Evolutionary conservation across 1,140 invertebrate species (phyloP), one percentile per base, ranked within the genome.

Genomic region (Pseudomyrmex pallidus): DNA sequence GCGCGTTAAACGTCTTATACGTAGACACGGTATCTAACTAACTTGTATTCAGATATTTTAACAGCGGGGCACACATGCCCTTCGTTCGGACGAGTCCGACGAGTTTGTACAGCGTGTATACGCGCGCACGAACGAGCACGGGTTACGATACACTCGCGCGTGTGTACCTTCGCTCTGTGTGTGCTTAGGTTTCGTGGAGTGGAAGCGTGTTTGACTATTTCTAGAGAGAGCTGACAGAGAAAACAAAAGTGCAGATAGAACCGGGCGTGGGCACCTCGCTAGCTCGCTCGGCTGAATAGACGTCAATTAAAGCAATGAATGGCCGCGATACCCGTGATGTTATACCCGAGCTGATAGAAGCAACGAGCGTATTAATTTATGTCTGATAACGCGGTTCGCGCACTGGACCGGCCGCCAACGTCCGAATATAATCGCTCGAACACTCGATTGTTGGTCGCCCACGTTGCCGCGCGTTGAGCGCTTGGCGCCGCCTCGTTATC

Each of bases 151-250:
- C 44, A 44, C 20, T 20, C 46, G 20, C 64, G 56, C 15, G 64
- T 77, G 57, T 85, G 64, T 82, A 85, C 74, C 72, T 44, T 74
- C 57, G 59, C 62, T 59, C 46, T 78, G 73, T 78, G 73, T 78
- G 74, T 78, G 82, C 82, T 78, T 67, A 67, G 62, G 62, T 78
- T 78, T 83, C 74, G 74, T 78, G 52, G 44, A 83, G 82, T 59
- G 72, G 72, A 64, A 76, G 62, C 82, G 62, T 78, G 82, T 83
- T 83, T 83, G 82, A 78, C 25, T 66, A 78, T 83, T 78, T 67
- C 82, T 66, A 64, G 73, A 83, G 59, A 76, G 82, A 83, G 74
- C 82, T 83, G 82, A 83, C 82, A 68, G 82, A 78, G 82, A 83
- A 78, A 83, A 78, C 82, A 83, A 66, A 83, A 83, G 82, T 76